These are phyloP conservation scores for Meiosimyza platycephala DNA, from an alignment of 2,888 invertebrate genomes.

Conservation along the genomic window DNA sequence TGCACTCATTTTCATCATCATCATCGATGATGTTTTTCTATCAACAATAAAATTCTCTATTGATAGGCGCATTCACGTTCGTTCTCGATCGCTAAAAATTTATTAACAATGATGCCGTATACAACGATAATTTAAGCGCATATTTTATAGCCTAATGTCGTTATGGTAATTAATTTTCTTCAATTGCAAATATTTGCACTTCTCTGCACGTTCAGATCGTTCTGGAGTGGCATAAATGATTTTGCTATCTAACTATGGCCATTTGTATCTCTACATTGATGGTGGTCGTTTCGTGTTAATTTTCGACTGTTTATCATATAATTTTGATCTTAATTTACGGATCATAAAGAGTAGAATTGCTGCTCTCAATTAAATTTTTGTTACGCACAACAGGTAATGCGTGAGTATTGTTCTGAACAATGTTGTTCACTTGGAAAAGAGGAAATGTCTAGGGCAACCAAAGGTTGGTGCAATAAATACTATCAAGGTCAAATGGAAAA, in stretches of 20 bases:
- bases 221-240: no score
- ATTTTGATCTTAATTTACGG: conserved; percentile 17
- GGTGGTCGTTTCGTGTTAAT: conserved; percentile 36
- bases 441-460: no score
- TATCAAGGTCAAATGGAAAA: no score
- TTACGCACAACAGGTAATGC: not conserved
- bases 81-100: conserved; percentile 11
- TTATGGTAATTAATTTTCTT: conserved; percentile 24
- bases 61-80: no score
- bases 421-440: no score
- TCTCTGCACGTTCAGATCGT: no score
- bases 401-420: no score
- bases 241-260: no score
- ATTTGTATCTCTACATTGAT: conserved; percentile 5
- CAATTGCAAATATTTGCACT: conserved; percentile 25
- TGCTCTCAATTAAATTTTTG: not conserved
- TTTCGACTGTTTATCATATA: conserved; percentile 20
- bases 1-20: no score
- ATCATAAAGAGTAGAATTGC: conserved; percentile 18
- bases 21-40: no score
- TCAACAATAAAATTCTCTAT: no score
- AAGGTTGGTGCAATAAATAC: no score
- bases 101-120: not conserved
- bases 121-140: conserved; percentile 2
- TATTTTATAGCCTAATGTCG: conserved; percentile 22